phyloP scores from a whole-genome alignment of 2,113 vertebrate genomes.

The Notothenia coriiceps region DNA sequence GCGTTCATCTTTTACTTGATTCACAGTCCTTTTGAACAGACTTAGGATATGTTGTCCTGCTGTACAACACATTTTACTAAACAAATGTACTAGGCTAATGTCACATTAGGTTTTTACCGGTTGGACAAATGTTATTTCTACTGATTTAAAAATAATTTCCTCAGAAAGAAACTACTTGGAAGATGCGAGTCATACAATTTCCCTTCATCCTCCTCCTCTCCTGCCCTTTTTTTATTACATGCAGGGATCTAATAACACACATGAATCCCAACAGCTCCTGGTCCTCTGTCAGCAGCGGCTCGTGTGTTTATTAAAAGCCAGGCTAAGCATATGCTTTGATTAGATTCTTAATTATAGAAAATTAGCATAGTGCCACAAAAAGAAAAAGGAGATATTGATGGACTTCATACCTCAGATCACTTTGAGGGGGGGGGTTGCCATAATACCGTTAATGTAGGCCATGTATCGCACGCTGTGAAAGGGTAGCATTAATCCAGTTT shows the following conservation, averaged over 20 bases:
- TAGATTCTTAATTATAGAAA: constrained; percentile 84
- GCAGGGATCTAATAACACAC: constrained; percentile 74
- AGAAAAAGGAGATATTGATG: constrained; percentile 60
- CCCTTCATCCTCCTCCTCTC: constrained; percentile 13
- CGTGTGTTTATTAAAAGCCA: constrained; percentile 79
- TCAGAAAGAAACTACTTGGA: neutral
- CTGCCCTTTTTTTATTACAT: constrained; percentile 62
- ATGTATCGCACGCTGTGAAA: neutral
- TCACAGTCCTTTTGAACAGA: neutral
- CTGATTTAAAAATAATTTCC: neutral
- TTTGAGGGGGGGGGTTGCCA: constrained; percentile 23
- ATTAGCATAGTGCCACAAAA: constrained; percentile 70
- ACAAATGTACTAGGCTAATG: too few relatives aligned
- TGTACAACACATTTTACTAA: too few relatives aligned
- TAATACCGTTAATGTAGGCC: neutral
- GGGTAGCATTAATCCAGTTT: constrained; percentile 15
- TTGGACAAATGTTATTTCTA: neutral
- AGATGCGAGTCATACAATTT: constrained; percentile 13
- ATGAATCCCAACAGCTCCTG: constrained; percentile 75
- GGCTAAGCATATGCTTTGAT: constrained; percentile 81
- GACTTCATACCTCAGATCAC: constrained; percentile 49
- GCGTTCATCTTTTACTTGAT: constrained; percentile 5
- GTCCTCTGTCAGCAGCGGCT: constrained; percentile 75
- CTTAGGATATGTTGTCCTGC: neutral
- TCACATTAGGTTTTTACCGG: neutral